Conservation (phyloP, 1,140 invertebrate species). For the Zaprionus kolodkinae region DNA sequence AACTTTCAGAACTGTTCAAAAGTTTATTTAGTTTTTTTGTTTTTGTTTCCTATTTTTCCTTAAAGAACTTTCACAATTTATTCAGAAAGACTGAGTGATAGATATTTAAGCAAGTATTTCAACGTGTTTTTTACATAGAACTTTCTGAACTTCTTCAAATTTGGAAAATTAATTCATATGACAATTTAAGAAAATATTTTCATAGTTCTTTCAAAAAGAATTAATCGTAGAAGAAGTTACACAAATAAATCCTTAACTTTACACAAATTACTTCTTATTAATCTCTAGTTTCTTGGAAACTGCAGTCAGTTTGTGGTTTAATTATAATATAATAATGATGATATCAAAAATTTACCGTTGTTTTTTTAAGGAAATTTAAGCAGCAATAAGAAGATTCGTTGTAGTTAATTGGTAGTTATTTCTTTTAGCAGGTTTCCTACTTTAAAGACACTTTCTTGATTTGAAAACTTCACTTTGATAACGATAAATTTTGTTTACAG, state of each 20-base stretch:
- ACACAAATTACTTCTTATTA: background rate
- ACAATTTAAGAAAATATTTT: background rate
- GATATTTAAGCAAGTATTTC: too few species aligned
- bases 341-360: constrained; percentile 31
- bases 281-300: too few species aligned
- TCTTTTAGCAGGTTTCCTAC: background rate
- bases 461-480: constrained; percentile 4
- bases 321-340: background rate
- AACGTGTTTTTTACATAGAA: too few species aligned
- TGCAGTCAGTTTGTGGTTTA: background rate
- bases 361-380: constrained; percentile 22
- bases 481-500: background rate
- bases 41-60: too few species aligned
- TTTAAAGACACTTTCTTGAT: background rate
- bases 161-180: accelerated
- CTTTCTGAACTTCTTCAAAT: background rate
- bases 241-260: background rate
- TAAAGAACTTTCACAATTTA: too few species aligned
- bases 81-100: too few species aligned
- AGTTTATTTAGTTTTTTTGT: too few species aligned
- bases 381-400: background rate
- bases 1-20: too few species aligned
- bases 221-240: background rate
- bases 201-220: background rate
- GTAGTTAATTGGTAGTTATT: background rate